These are phyloP conservation scores for Micrasema minimum DNA, from an alignment of 1,140 invertebrate genomes.

Conservation along the genomic window DNA sequence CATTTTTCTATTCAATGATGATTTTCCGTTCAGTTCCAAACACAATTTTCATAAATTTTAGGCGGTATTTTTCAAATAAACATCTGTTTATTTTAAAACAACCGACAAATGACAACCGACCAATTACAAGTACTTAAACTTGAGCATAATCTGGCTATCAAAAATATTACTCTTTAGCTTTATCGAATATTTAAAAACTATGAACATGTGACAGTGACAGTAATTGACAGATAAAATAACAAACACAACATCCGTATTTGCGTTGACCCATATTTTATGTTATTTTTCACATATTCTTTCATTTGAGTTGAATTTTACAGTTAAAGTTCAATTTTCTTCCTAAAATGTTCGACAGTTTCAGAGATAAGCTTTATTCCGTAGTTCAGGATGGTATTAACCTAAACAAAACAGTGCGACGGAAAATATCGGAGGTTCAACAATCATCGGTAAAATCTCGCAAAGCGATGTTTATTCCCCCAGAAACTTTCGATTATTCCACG, in stretches of 20 bases:
- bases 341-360: slow-evolving; percentile 49
- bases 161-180: not conserved
- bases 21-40: slow-evolving; percentile 5
- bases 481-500: slow-evolving; percentile 27
- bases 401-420: slow-evolving; percentile 44
- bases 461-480: not conserved
- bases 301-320: not conserved
- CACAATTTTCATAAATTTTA: not conserved
- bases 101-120: too few species aligned
- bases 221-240: slow-evolving; percentile 29
- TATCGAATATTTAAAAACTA: slow-evolving; percentile 2
- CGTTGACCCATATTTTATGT: slow-evolving; percentile 4
- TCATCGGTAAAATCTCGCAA: slow-evolving; percentile 8
- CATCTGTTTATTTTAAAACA: too few species aligned
- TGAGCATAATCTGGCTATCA: too few species aligned
- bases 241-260: slow-evolving; percentile 23
- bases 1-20: not conserved
- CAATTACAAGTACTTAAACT: not conserved
- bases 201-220: slow-evolving; percentile 37
- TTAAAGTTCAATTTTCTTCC: not conserved
- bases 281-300: slow-evolving; percentile 10
- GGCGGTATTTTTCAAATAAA: slow-evolving; percentile 1
- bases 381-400: slow-evolving; percentile 51
- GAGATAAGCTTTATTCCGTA: slow-evolving; percentile 51
- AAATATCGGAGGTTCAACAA: slow-evolving; percentile 44